phyloP scores from a whole-genome alignment of 2,888 invertebrate species.

The Trichogramma dendrolimi region DNA sequence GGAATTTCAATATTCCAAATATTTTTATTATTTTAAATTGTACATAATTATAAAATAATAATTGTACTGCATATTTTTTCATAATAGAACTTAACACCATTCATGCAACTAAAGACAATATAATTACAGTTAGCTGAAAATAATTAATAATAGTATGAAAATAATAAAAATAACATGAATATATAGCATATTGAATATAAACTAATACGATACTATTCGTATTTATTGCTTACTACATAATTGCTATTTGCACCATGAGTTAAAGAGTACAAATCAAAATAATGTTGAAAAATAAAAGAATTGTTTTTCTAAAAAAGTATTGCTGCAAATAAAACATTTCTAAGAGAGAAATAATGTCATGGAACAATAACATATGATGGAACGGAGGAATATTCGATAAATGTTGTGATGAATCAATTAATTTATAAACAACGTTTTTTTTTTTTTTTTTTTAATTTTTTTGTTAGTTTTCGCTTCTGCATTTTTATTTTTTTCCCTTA shows the following conservation, averaged over 20 bases:
- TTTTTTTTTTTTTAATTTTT: slow-evolving; percentile 28
- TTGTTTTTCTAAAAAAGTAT: no score
- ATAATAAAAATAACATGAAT: slow-evolving; percentile 38
- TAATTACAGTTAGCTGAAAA: slow-evolving; percentile 35
- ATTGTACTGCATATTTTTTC: no score
- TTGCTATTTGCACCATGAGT: no score
- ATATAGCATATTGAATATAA: slow-evolving; percentile 43
- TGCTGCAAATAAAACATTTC: no score
- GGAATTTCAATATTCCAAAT: no score
- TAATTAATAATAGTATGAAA: slow-evolving; percentile 34
- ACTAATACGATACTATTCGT: slow-evolving; percentile 5
- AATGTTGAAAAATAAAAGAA: no score
- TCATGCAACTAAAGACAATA: slow-evolving; percentile 13
- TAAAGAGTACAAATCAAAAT: no score
- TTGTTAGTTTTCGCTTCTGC: slow-evolving; percentile 44
- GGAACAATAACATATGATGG: not conserved
- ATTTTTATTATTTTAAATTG: no score
- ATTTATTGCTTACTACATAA: no score
- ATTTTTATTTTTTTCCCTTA: slow-evolving; percentile 42
- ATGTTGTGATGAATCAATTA: not conserved
- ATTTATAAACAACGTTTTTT: slow-evolving; percentile 26
- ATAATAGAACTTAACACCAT: no score
- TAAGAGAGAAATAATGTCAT: no score
- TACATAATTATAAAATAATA: no score
- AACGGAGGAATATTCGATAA: not conserved